These are phyloP conservation scores for Antechinus flavipes DNA, from an alignment of 2,113 vertebrate species.

Conservation along the genomic window DNA sequence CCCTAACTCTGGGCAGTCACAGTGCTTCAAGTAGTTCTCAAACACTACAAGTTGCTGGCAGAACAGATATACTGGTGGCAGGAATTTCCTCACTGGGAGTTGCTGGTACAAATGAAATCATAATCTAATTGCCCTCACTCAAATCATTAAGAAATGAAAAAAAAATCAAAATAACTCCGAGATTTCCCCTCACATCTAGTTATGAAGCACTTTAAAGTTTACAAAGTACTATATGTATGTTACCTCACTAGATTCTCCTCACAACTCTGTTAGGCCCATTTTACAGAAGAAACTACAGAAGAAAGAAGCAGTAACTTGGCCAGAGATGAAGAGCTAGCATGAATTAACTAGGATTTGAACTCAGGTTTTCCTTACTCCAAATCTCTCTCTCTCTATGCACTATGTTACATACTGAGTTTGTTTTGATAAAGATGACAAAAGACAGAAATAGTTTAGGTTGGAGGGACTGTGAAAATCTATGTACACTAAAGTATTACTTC, in stretches of 20 bases:
- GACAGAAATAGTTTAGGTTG: background rate
- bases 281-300: background rate
- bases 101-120: background rate
- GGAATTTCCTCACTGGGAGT: background rate
- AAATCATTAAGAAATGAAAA: background rate
- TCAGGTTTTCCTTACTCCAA: background rate
- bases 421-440: background rate
- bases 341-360: background rate
- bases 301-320: background rate
- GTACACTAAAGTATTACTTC: background rate
- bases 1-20: background rate
- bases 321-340: background rate
- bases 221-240: background rate
- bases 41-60: background rate
- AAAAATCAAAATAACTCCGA: background rate
- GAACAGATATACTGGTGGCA: background rate
- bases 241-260: background rate
- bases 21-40: background rate
- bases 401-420: background rate
- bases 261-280: background rate
- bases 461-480: background rate
- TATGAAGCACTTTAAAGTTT: background rate
- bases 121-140: background rate
- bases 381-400: background rate
- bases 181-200: background rate